Evolutionary conservation across 2,797 vertebrate species (phyloP), one percentile per base, ranked within the genome.

Genomic region (Molossus alvarezi): DNA sequence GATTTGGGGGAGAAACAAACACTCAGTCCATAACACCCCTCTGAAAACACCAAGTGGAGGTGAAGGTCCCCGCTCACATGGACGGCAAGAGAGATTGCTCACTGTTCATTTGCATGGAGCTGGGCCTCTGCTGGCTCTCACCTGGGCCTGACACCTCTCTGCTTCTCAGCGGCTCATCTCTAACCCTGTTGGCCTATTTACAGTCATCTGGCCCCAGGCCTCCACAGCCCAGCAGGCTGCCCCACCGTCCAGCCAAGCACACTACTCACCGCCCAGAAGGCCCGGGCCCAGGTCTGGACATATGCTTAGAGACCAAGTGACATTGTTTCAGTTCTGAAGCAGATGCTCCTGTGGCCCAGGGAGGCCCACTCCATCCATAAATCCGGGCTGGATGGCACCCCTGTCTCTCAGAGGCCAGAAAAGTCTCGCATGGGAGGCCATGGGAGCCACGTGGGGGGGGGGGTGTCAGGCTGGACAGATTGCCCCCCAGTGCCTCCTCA

Each of bases 341-440:
- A 94, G 95, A 79, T 85, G 90, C 57, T 94, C 15, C 48, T 11
- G 11, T 48, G 7, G 48, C 48, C 79, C 57, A 55, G 37, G 77
- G 67, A 86, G 58, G 25, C 88, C 65, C 75, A 3, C 4, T 48
- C 5, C 0, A 23, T 29, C 55, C 71, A 76, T 85, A 92, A 90
- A 86, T 84, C 64, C 53, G 0, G 0, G n/a, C 84, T 9, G 3
- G 53, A 45, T 87, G 69, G 71, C 20, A 0, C 37, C 27, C 29
- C 5, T 7, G 1, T 2, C 25, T 84, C 93, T 79, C 75, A 23
- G 73, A 96, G 48, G 58, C 90, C 79, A 0, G 18, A 27, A 69
- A 62, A 64, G 58, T 37, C 37, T 15, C 29, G 0, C 2, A 0
- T 5, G 2, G 53, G 79, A 51, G 88, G 55, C 71, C 7, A 1